Percentiles rank a stretch among this genome's conserved stretches.
Conservation (phyloP, 2,797 vertebrate species). For the Clarias pachynema region DNA sequence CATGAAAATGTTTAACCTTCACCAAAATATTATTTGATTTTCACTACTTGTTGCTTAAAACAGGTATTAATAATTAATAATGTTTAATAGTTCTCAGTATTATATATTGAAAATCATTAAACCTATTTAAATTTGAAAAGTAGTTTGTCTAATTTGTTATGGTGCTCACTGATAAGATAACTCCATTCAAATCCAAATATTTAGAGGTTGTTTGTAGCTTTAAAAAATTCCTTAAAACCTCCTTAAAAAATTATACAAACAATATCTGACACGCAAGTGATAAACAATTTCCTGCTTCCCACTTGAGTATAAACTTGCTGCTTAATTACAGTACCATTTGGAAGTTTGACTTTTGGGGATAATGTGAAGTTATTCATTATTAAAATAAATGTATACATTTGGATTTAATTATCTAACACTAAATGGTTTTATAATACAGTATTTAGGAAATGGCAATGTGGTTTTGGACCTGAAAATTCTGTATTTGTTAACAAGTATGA, state of each 20-base stretch:
- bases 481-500: background rate
- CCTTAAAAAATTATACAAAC: background rate
- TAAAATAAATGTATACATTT: no score
- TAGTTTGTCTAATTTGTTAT: background rate
- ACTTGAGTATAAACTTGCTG: background rate
- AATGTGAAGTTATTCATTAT: background rate
- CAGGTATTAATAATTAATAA: background rate
- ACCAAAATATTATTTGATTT: background rate
- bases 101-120: background rate
- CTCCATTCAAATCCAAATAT: background rate
- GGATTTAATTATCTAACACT: background rate
- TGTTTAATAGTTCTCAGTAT: background rate
- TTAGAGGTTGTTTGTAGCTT: background rate
- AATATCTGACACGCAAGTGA: background rate
- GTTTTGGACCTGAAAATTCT: background rate
- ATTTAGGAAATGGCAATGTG: background rate
- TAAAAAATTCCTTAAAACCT: no score
- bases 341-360: background rate
- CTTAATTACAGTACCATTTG: background rate
- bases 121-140: background rate
- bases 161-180: background rate
- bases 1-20: background rate
- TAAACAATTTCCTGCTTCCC: conserved; percentile 7
- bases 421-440: background rate
- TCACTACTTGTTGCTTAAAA: background rate